Evolutionary conservation across 2,888 invertebrate genomes (phyloP).

Genomic region (Xylocampa areola): DNA sequence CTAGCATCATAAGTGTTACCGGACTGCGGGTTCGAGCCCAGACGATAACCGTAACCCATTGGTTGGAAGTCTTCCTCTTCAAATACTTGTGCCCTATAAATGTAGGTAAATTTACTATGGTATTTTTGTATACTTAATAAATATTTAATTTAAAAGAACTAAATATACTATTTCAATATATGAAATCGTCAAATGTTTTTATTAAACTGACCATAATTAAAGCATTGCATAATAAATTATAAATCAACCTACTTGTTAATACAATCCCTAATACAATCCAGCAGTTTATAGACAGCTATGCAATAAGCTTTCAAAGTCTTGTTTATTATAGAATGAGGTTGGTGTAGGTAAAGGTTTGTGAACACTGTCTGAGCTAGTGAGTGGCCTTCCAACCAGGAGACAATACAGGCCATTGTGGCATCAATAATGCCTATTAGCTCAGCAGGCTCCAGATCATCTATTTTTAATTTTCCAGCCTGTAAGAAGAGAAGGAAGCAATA

Average conservation of each 20-base stretch:
- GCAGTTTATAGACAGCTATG: slow-evolving; percentile 95
- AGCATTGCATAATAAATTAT: slow-evolving; percentile 18
- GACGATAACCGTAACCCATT: slow-evolving; percentile 96
- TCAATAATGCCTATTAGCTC: slow-evolving; percentile 98
- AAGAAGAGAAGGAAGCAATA: too few species aligned
- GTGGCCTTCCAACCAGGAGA: slow-evolving; percentile 99
- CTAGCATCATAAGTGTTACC: slow-evolving; percentile 84
- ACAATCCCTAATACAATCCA: slow-evolving; percentile 96
- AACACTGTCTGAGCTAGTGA: slow-evolving; percentile 99
- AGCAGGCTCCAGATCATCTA: slow-evolving; percentile 92
- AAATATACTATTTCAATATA: too few species aligned
- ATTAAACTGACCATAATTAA: too few species aligned
- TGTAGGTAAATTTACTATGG: neutral
- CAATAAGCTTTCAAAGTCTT: slow-evolving; percentile 96
- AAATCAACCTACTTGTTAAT: slow-evolving; percentile 92
- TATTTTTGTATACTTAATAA: too few species aligned
- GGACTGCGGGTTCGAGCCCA: slow-evolving; percentile 89
- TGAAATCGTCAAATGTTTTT: too few species aligned
- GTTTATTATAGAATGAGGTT: slow-evolving; percentile 95
- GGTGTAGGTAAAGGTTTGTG: slow-evolving; percentile 98
- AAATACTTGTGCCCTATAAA: slow-evolving; percentile 93
- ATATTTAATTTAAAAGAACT: too few species aligned
- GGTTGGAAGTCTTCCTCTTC: slow-evolving; percentile 99
- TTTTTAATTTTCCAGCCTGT: slow-evolving; percentile 93
- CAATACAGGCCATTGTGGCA: slow-evolving; percentile 97